A percentile compares a stretch with the other conserved stretches of the same genome.
Conservation (phyloP, 2,113 vertebrate genomes). For the Ochotona princeps region DNA sequence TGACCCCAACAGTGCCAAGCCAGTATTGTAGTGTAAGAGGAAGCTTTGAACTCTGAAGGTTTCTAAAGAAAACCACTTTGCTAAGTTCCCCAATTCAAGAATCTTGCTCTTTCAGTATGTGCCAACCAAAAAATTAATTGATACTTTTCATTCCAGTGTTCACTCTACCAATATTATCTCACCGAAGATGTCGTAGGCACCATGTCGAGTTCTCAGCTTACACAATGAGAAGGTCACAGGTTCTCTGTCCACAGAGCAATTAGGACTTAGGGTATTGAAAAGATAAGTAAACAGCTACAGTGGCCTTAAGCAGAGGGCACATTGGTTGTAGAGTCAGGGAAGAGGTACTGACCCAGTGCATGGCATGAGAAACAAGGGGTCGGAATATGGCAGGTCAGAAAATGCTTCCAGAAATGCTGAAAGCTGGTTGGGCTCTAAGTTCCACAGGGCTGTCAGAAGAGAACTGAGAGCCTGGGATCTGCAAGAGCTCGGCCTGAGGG, state of each 20-base stretch:
- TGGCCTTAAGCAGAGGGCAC: not conserved
- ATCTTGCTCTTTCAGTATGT: constrained; percentile 24
- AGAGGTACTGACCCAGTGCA: not conserved
- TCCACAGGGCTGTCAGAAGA: not conserved
- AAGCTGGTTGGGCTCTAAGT: not conserved
- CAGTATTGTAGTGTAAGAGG: not conserved
- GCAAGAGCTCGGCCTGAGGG: not conserved
- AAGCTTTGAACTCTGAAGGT: not conserved
- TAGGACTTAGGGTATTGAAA: not conserved
- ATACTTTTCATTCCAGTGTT: constrained; percentile 24
- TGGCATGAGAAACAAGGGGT: not conserved
- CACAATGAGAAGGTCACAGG: not conserved
- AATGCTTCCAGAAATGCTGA: not conserved
- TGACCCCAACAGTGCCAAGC: constrained; percentile 14
- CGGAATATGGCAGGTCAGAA: not conserved
- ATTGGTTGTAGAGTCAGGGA: not conserved
- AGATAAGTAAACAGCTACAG: not conserved
- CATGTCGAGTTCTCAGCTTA: not conserved
- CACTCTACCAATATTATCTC: constrained; percentile 27
- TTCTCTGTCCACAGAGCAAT: not conserved
- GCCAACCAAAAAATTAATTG: not conserved
- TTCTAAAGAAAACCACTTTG: constrained; percentile 2
- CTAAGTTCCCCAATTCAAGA: constrained; percentile 17
- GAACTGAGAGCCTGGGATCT: not conserved
- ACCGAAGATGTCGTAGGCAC: not conserved